Conservation (phyloP, 2,113 vertebrate species). For the Alligator mississippiensis region DNA sequence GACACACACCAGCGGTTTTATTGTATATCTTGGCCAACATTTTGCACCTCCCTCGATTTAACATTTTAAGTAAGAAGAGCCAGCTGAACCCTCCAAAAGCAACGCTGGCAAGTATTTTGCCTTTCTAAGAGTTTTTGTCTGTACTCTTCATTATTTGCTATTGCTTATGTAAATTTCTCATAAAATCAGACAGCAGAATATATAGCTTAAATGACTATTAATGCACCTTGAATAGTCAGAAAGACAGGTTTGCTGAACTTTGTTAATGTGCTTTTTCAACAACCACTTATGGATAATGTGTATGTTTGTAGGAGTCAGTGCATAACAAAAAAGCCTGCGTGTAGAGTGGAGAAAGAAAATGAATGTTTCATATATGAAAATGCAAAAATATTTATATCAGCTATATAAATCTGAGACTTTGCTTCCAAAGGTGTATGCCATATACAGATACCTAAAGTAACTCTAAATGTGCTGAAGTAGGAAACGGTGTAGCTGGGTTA, state of each 20-base stretch:
- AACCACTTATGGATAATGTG: accelerated
- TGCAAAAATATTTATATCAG: accelerated
- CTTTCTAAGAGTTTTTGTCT: accelerated
- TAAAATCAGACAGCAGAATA: neutral
- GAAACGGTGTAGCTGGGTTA: no score
- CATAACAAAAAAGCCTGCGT: accelerated
- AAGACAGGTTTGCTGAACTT: neutral
- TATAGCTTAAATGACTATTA: accelerated
- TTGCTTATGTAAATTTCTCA: neutral
- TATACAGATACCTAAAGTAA: no score
- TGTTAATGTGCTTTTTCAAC: neutral
- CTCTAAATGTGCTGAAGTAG: no score
- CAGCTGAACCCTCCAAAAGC: neutral
- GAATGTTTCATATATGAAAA: accelerated
- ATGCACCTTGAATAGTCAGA: accelerated
- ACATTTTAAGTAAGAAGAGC: neutral
- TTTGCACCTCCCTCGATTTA: accelerated
- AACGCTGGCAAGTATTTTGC: neutral
- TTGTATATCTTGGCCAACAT: neutral
- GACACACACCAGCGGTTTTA: accelerated
- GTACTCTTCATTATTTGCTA: accelerated
- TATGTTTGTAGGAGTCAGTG: accelerated
- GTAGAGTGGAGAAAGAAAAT: neutral
- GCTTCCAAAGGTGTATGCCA: neutral
- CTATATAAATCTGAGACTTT: accelerated